Percentiles rank a stretch among this genome's conserved stretches.
phyloP scores from a whole-genome alignment of 2,113 vertebrate genomes.

The Atrichornis clamosus region DNA sequence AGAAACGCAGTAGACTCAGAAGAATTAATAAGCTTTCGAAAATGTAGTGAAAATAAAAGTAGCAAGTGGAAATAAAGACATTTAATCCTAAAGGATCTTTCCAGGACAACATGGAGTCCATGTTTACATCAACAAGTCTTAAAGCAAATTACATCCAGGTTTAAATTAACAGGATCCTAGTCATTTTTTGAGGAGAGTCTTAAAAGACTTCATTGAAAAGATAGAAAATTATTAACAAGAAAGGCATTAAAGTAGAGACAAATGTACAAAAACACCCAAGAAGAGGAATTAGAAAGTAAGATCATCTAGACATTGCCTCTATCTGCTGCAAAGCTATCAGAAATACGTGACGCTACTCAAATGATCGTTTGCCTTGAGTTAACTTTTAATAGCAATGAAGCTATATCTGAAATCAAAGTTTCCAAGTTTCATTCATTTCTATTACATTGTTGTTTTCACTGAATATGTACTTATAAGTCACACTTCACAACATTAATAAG shows the following conservation, averaged over 20 bases:
- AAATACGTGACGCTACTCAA: neutral
- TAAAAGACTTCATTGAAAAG: neutral
- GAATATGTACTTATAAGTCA: neutral
- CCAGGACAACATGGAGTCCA: neutral
- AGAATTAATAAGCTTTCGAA: neutral
- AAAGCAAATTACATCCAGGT: neutral
- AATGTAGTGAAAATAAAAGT: neutral
- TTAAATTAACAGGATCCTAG: neutral
- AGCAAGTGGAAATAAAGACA: neutral
- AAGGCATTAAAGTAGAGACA: neutral
- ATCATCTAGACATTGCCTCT: neutral
- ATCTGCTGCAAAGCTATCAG: neutral
- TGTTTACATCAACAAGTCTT: neutral
- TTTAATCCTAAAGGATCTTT: neutral
- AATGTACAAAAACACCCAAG: neutral
- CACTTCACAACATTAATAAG: neutral
- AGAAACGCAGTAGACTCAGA: neutral
- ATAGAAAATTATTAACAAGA: neutral
- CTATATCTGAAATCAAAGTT: neutral
- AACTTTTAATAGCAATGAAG: neutral
- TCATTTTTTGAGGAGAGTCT: neutral
- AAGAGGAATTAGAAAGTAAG: neutral
- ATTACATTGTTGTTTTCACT: neutral
- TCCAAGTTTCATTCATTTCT: neutral
- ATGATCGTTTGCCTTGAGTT: neutral